Evolutionary conservation across 2,797 vertebrate species (phyloP), one percentile per base, ranked within the genome.

Genomic region (Leptatherina wallacei): DNA sequence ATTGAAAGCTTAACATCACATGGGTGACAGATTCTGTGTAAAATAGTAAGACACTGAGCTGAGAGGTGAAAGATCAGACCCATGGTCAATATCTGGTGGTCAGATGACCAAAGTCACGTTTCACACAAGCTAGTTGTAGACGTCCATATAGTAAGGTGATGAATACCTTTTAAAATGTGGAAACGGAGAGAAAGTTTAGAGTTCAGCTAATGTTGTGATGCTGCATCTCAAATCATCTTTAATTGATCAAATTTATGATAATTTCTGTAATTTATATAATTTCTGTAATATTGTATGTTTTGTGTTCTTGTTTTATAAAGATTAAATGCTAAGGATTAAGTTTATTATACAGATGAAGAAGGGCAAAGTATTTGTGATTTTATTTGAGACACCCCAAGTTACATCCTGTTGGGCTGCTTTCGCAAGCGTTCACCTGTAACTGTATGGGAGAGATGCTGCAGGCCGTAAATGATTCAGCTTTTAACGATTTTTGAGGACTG

Each of bases 81-180:
- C 24, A 54, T 12, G 20, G 62, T 80, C 67, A 44, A 8, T 20
- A 49, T 36, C 11, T 40, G 29, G 11, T 74, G 66, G 81, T 82
- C 77, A 36, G 27, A 57, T 81, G 52, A 24, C 65, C 9, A 18
- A 59, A 22, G 81, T 83, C 86, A 82, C 36, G 16, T 83, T 83
- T 85, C 67, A 62, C 2, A 16, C 27, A 22, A 54, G 69, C 69
- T 75, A 0, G 2, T 36, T 52, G 60, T 14, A 33, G 59, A 63
- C 6, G 29, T 40, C n/a, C 27, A 20, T 24, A 47, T 32, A 66
- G 61, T 5, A 30, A 27, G 13, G 16, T 32, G 33, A 77, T 16
- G 10, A 51, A 61, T 38, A 29, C 8, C 27, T 70, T 84, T 81
- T 56, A 49, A 69, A 74, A 72, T 59, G 35, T 18, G 6, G 56